Base-by-base conservation (phyloP, 2,888 invertebrate species). In the Leptothorax acervorum region DNA sequence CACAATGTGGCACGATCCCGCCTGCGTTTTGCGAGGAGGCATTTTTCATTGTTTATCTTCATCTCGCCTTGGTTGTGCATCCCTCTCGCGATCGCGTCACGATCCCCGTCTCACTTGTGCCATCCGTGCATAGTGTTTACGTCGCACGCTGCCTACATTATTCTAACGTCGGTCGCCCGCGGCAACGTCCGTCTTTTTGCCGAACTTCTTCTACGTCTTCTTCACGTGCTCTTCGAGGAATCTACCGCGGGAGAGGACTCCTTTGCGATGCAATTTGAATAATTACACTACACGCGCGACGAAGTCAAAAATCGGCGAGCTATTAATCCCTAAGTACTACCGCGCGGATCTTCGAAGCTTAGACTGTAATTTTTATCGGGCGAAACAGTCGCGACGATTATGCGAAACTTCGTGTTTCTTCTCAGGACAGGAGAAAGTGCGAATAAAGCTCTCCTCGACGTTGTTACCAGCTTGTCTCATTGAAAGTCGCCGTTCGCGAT, bases 171-270 rank as follows among this genome's bases (percentile, higher is more conserved):
- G n/a, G 42, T 31, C 45, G 78, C 71, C 45, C 6, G 57, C 70
- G 71, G 78, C 78, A 57, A 79, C 23, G 42, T 70, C 35, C 71
- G 12, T 71, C 79, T 60, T 81, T 81, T 81, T 71, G 48, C 31
- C 68, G 3, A 45, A 78, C 76, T 66, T 78, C n/a, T 23, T 55
- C 42, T 68, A 62, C 55, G 53, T 68, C 78, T 78, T 68, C 68
- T 68, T 68, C 55, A 55, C 15, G 42, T 12, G 53, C 18, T n/a
- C 66, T 23, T 18, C 42, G 18, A 55, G 55, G 62, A 66, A 68
- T 68, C 42, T 55, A 53, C 42, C 68, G 42, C 42, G 42, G 42
- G 4, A 31, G 42, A 42, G 3, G 3, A 12, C 15, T 18, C 15
- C 12, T 15, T 68, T 12, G 39, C 42, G 53, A 42, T 45, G 55